A percentile compares a stretch with the other conserved stretches of the same genome.
These are phyloP conservation scores for Dryas iulia DNA, from an alignment of 1,140 invertebrate species.

Conservation along the genomic window DNA sequence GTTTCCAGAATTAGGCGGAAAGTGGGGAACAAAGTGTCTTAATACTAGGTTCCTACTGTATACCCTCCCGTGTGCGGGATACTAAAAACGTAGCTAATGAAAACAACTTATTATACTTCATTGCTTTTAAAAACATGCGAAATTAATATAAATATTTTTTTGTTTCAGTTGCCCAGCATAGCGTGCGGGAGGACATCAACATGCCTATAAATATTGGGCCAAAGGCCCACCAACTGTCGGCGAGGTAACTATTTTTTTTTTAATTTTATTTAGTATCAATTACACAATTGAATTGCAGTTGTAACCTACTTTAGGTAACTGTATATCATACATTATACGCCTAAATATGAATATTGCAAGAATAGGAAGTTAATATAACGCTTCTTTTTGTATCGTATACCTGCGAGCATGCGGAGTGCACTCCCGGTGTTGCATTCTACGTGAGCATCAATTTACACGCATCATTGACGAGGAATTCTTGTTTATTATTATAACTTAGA, in stretches of 20 bases:
- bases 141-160: conserved; percentile 18
- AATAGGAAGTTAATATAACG: conserved; percentile 6
- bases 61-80: too few species aligned
- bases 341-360: neutral
- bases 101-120: too few species aligned
- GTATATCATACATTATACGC: neutral
- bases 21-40: too few species aligned
- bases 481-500: neutral
- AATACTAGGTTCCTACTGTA: too few species aligned
- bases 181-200: conserved; percentile 40
- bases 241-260: conserved; percentile 36
- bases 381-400: conserved; percentile 1
- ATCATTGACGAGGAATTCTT: conserved; percentile 14
- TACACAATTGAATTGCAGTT: neutral
- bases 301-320: neutral
- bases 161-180: conserved; percentile 56
- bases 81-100: too few species aligned
- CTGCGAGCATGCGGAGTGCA: neutral
- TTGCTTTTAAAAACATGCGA: too few species aligned
- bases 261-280: neutral
- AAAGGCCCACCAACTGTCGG: conserved; percentile 45
- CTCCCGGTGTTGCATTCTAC: conserved; percentile 12
- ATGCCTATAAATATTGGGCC: conserved; percentile 61
- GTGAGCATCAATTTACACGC: conserved; percentile 11
- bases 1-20: too few species aligned